Evolutionary conservation across 1,140 invertebrate species (phyloP), one percentile per base, ranked within the genome.

Genomic region (Calephelis virginiensis): DNA sequence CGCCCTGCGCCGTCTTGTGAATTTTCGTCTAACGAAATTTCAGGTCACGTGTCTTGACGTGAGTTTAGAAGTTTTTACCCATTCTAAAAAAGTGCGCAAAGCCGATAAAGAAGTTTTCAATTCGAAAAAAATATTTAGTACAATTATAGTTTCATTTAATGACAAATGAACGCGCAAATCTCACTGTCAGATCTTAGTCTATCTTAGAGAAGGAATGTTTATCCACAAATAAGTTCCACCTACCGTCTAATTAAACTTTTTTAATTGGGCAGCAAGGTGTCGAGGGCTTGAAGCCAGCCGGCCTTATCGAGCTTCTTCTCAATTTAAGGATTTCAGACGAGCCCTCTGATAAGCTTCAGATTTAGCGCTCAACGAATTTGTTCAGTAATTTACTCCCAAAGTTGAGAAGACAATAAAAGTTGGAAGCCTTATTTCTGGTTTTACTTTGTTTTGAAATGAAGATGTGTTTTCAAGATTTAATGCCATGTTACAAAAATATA

Each of bases 401-500:
- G 84, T 86, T 89, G 81, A 76, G 80, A 86, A 86, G 82, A 89
- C 82, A 88, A 86, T 88, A 88, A 88, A 86, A 88, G 71, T 88
- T 86, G 74, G 76, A 75, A 56, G 73, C 73, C 72, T 78, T 82
- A 81, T 77, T 77, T 80, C 77, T 78, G 76, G 78, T 73, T 78
- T 84, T 80, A 81, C 83, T 86, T 83, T 82, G 78, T 83, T 82
- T 85, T 78, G 76, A 83, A 84, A 80, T 28, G 77, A 84, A 85
- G 77, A 86, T 75, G 76, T 81, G 83, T 85, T 81, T 81, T 75
- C 77, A 77, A 78, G 79, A 74, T 74, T 67, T 74, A 79, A 74
- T 75, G 28, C 1, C 28, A 28, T 28, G 28, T 28, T 28, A 28
- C 28, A 28, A 28, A 28, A 28, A 28, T 28, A 28, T 28, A 28